A percentile compares a stretch with the other conserved stretches of the same genome.
These are phyloP conservation scores for Syncerus caffer DNA, from an alignment of 2,797 vertebrate genomes.

Conservation along the genomic window DNA sequence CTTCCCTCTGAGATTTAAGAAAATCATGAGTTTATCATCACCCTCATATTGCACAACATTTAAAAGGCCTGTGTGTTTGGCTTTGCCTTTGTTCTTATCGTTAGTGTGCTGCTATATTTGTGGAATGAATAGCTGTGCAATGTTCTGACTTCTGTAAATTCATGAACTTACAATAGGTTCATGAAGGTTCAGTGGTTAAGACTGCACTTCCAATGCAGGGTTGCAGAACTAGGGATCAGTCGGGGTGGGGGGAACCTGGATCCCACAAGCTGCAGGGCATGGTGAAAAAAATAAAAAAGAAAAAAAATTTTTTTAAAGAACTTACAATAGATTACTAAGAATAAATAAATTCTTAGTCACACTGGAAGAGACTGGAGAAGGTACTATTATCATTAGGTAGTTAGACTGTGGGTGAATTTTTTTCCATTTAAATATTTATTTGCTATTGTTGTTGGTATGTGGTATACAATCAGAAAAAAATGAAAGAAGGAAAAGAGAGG, in stretches of 20 bases:
- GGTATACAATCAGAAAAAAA: neutral
- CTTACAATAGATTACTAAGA: neutral
- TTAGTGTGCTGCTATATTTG: neutral
- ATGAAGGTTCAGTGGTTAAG: neutral
- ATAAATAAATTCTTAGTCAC: neutral
- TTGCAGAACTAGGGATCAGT: neutral
- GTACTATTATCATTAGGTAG: neutral
- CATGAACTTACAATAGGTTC: neutral
- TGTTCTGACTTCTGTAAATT: neutral
- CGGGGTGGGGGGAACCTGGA: fast-evolving
- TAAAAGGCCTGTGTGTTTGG: too few species aligned
- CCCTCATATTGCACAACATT: too few species aligned
- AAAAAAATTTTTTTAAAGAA: neutral
- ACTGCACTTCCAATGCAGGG: neutral
- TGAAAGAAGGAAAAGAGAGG: neutral
- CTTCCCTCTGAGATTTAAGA: neutral
- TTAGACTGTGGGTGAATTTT: neutral
- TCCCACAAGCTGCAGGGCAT: neutral
- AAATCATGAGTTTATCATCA: neutral
- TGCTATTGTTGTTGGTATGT: neutral
- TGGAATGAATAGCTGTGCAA: neutral
- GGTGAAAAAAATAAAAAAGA: fast-evolving
- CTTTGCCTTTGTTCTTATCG: neutral
- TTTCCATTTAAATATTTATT: neutral
- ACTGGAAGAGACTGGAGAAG: neutral